Evolutionary conservation across 2,797 vertebrate genomes (phyloP).

Genomic region (Natrix natrix): DNA sequence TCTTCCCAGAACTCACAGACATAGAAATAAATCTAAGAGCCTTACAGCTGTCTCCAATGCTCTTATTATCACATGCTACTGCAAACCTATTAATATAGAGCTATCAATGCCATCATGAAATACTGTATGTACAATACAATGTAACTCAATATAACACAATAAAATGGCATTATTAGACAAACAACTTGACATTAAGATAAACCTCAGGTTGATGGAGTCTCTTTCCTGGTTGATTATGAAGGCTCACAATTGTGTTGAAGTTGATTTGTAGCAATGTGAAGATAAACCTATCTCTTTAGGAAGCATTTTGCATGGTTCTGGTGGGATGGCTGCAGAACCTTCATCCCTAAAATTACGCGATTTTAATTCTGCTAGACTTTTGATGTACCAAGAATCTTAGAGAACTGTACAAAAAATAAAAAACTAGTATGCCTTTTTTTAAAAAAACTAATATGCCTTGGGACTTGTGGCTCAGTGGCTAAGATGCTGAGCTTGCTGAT

Average conservation of each 20-base stretch:
- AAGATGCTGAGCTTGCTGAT: too few species aligned
- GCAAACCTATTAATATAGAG: not conserved
- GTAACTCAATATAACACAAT: not conserved
- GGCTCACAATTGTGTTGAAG: not conserved
- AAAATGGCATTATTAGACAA: not conserved
- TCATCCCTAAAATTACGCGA: not conserved
- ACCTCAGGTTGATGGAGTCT: not conserved
- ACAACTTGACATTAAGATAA: not conserved
- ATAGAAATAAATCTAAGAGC: not conserved
- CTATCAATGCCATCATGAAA: not conserved
- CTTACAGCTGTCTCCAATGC: not conserved
- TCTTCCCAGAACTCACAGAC: not conserved
- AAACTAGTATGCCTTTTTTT: not conserved
- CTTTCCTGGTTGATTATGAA: not conserved
- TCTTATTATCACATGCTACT: accelerated
- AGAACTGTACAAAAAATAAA: not conserved
- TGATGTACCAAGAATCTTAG: not conserved
- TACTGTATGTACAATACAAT: not conserved
- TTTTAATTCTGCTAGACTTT: not conserved
- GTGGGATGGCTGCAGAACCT: too few species aligned
- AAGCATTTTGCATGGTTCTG: not conserved
- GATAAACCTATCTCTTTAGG: not conserved
- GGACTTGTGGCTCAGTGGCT: too few species aligned
- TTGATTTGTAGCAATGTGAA: not conserved
- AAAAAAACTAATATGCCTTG: too few species aligned